A percentile compares a stretch with the other conserved stretches of the same genome.
Conservation (phyloP, 1,140 invertebrate genomes). For the Halictus rubicundus region DNA sequence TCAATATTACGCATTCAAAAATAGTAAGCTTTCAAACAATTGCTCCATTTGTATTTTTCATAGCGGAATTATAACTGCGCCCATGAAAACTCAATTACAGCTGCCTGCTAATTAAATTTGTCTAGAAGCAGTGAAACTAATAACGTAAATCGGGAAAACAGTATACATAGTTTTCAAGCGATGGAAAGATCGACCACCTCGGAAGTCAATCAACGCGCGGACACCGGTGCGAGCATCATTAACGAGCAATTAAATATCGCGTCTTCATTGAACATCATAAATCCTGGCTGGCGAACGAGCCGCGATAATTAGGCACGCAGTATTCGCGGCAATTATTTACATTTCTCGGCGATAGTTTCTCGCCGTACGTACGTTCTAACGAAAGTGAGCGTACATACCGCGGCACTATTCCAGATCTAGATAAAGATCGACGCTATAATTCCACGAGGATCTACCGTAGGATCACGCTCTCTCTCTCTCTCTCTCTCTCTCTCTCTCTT, state of each 20-base stretch:
- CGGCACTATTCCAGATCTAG: conserved; percentile 33
- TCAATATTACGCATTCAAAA: no score
- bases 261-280: conserved; percentile 2
- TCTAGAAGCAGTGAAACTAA: no score
- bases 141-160: no score
- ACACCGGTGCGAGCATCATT: conserved; percentile 2
- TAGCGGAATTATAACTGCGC: no score
- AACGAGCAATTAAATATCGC: conserved; percentile 24
- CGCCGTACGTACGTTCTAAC: conserved; percentile 27
- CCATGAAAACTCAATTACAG: no score
- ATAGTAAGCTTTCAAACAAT: no score
- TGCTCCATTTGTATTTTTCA: no score
- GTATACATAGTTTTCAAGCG: no score
- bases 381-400: conserved; percentile 50
- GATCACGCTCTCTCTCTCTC: conserved; percentile 48
- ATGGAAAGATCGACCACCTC: not conserved
- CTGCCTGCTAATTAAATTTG: no score
- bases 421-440: conserved; percentile 60
- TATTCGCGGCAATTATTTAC: conserved; percentile 42
- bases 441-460: conserved; percentile 50
- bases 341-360: conserved; percentile 46
- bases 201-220: not conserved
- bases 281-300: conserved; percentile 22
- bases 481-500: conserved; percentile 39
- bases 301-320: conserved; percentile 47